Evolutionary conservation across 1,140 invertebrate species (phyloP).

Genomic region (Prorops nasuta): DNA sequence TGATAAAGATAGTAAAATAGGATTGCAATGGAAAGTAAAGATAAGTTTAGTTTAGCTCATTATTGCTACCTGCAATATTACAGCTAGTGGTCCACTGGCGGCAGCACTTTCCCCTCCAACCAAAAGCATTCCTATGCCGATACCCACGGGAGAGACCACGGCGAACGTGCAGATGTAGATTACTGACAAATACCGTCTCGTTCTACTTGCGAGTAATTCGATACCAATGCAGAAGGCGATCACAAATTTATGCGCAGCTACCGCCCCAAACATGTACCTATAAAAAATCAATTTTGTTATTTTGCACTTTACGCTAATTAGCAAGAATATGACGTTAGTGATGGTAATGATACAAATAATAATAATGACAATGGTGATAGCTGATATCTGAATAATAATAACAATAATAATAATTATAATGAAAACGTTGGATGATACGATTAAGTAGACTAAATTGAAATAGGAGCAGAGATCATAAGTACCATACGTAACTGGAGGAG

Average conservation of each 20-base stretch:
- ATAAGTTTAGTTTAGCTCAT: no score
- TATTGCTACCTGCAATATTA: slow-evolving; percentile 41
- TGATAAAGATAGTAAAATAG: no score
- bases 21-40: not conserved
- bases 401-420: not conserved
- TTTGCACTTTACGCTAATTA: no score
- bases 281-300: no score
- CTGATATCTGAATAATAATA: not conserved
- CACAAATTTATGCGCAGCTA: slow-evolving; percentile 86
- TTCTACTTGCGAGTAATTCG: slow-evolving; percentile 70
- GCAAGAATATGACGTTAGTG: no score
- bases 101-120: slow-evolving; percentile 60
- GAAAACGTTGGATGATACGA: no score
- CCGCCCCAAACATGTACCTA: slow-evolving; percentile 77
- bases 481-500: slow-evolving; percentile 69
- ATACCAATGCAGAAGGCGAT: slow-evolving; percentile 85
- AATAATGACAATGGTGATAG: no score
- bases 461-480: slow-evolving; percentile 18
- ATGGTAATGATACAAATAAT: no score
- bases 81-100: slow-evolving; percentile 62
- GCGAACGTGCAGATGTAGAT: slow-evolving; percentile 77
- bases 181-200: slow-evolving; percentile 61
- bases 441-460: not conserved
- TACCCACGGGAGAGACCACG: slow-evolving; percentile 73
- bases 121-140: slow-evolving; percentile 68